These are phyloP conservation scores for Orussus abietinus DNA, from an alignment of 1,140 invertebrate species.

Conservation along the genomic window DNA sequence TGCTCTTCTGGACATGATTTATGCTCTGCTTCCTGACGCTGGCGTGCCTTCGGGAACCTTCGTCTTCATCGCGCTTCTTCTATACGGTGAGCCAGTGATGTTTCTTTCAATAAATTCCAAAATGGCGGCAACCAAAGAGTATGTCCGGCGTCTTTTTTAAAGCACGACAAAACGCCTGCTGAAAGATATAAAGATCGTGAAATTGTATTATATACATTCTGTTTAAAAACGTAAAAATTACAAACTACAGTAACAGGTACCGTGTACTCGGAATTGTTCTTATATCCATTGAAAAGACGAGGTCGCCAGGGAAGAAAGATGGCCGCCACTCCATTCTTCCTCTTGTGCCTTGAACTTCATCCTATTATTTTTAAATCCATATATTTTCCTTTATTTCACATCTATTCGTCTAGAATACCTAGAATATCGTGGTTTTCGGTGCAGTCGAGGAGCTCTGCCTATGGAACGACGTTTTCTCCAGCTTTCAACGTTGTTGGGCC, in stretches of 20 bases:
- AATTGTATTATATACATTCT: conserved; percentile 6
- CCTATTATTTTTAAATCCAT: conserved; percentile 10
- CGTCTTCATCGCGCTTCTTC: conserved; percentile 21
- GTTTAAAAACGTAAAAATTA: no score
- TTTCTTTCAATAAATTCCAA: conserved; percentile 5
- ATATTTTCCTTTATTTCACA: no score
- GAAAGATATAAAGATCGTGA: neutral
- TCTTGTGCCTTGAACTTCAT: no score
- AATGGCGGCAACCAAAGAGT: conserved; percentile 7
- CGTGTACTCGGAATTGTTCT: neutral
- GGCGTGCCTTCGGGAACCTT: conserved; percentile 23
- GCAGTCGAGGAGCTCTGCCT: conserved; percentile 34
- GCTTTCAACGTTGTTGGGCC: conserved; percentile 25
- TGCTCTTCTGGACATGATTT: conserved; percentile 21
- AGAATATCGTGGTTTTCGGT: no score
- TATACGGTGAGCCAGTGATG: conserved; percentile 28
- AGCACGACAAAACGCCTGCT: neutral
- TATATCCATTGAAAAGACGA: neutral
- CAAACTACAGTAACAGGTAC: conserved; percentile 4
- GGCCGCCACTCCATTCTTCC: no score
- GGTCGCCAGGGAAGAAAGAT: no score
- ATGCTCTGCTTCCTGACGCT: conserved; percentile 21
- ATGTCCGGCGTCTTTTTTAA: neutral
- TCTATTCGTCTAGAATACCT: no score
- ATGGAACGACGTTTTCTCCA: conserved; percentile 30